Conservation (phyloP, 2,113 vertebrate genomes). For the Ptychochromis oligacanthus region DNA sequence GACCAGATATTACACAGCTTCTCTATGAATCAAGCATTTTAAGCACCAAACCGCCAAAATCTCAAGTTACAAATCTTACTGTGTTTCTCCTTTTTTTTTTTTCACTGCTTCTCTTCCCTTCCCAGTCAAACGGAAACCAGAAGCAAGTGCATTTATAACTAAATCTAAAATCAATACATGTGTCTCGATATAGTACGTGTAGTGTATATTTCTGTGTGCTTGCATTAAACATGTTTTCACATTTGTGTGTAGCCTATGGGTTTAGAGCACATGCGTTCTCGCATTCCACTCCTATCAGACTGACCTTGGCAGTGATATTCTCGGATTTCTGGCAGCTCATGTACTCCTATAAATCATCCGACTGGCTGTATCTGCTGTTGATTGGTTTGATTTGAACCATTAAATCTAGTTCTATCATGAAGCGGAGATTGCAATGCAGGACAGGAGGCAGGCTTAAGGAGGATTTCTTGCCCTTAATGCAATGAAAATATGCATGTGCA, state of each 20-base stretch:
- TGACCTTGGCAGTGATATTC: constrained; percentile 55
- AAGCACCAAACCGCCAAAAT: constrained; percentile 34
- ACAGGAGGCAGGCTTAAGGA: constrained; percentile 1
- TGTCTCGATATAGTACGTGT: not conserved
- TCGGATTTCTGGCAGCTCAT: constrained; percentile 42
- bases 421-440: not conserved
- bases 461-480: constrained; percentile 20
- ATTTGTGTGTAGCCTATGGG: not conserved
- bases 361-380: constrained; percentile 34
- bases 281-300: not conserved
- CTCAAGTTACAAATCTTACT: constrained; percentile 52
- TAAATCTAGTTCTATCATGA: constrained; percentile 42
- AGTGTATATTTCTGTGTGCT: not conserved
- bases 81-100: not conserved
- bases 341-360: constrained; percentile 35
- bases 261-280: not conserved
- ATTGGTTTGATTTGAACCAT: constrained; percentile 65
- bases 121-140: constrained; percentile 21
- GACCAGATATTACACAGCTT: constrained; percentile 54
- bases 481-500: constrained; percentile 17
- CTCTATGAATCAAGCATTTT: constrained; percentile 68
- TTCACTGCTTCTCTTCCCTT: not conserved
- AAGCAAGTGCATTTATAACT: constrained; percentile 28
- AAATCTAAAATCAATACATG: constrained; percentile 47
- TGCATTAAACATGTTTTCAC: constrained; percentile 8